These are phyloP conservation scores for Tanypteryx hageni DNA, from an alignment of 2,888 invertebrate species.

Conservation along the genomic window DNA sequence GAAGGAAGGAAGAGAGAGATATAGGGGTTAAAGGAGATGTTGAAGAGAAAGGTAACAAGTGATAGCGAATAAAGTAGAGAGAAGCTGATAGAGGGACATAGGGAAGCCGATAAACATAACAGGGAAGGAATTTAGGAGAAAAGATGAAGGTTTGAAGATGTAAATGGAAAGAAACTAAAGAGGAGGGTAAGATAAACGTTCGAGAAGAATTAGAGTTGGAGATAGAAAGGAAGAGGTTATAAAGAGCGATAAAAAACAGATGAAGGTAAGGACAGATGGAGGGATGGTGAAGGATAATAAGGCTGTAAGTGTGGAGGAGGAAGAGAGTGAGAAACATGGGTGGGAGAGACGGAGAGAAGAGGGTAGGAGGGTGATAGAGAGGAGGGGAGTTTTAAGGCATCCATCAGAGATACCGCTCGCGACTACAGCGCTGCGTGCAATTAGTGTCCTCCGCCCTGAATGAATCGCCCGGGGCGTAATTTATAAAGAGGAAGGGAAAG, in stretches of 20 bases:
- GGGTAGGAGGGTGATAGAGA: background rate
- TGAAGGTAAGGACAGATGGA: too few species aligned
- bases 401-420: conserved; percentile 48
- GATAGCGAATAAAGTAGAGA: too few species aligned
- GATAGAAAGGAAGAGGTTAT: too few species aligned
- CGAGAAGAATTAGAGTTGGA: background rate
- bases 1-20: background rate
- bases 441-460: conserved; percentile 53
- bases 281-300: too few species aligned
- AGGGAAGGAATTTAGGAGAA: background rate
- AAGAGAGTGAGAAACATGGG: background rate
- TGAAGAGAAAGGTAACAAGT: background rate
- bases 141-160: background rate
- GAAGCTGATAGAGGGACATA: too few species aligned
- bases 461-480: conserved; percentile 49
- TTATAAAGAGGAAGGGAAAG: conserved; percentile 49
- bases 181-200: background rate
- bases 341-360: background rate
- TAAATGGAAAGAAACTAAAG: background rate
- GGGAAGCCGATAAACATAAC: too few species aligned
- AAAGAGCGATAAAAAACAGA: background rate
- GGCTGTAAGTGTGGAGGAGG: background rate
- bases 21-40: background rate
- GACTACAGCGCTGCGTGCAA: conserved; percentile 51
- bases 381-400: background rate